These are phyloP conservation scores for Ceryle rudis DNA, from an alignment of 2,797 vertebrate genomes.

Conservation along the genomic window DNA sequence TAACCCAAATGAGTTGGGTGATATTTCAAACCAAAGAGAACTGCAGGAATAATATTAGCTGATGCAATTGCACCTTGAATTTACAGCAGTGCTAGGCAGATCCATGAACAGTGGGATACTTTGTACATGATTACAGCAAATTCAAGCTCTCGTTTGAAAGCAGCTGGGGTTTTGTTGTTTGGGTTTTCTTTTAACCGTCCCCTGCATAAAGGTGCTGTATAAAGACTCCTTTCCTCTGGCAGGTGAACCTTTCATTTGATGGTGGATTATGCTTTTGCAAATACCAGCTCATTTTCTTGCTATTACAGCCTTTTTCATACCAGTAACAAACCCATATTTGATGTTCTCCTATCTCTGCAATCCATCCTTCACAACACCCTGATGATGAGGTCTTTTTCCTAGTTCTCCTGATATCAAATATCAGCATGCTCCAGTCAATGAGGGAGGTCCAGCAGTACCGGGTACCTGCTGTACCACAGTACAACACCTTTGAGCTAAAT, in stretches of 20 bases:
- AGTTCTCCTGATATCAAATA: not conserved
- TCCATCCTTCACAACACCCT: not conserved
- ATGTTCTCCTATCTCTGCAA: not conserved
- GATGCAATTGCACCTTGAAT: conserved; percentile 44
- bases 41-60: conserved; percentile 26
- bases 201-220: conserved; percentile 8
- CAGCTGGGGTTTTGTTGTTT: not conserved
- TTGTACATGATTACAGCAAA: not conserved
- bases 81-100: conserved; percentile 34
- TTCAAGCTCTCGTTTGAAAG: conserved; percentile 18
- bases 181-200: not conserved
- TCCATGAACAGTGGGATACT: not conserved
- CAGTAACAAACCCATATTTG: not conserved
- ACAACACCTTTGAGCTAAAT: not conserved
- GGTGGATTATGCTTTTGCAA: not conserved
- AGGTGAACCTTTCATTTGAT: conserved; percentile 5
- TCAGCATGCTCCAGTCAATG: not conserved
- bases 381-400: not conserved
- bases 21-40: conserved; percentile 43
- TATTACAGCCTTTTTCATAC: not conserved
- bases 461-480: not conserved
- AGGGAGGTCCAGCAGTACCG: not conserved
- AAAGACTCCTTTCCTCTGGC: conserved; percentile 3
- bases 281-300: not conserved
- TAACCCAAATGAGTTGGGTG: not conserved